phyloP scores from a whole-genome alignment of 2,888 invertebrate species.

The Caenorhabditis imperialis region DNA sequence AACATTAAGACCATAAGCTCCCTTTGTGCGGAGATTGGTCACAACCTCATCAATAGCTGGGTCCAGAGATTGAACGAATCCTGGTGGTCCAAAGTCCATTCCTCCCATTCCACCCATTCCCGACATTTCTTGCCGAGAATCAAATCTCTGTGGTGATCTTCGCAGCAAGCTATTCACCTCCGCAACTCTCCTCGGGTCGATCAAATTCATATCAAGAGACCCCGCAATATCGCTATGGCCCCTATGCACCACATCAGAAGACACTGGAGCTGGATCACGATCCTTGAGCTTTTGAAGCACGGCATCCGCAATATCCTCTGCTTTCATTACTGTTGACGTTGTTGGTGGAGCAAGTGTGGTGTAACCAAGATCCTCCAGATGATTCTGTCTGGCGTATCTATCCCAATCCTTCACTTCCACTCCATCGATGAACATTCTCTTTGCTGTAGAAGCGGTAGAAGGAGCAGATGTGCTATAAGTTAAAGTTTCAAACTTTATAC shows the following conservation, averaged over 20 bases:
- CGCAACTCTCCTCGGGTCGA: conserved; percentile 60
- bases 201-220: conserved; percentile 53
- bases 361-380: conserved; percentile 55
- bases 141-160: conserved; percentile 63
- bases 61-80: conserved; percentile 55
- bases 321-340: conserved; percentile 39
- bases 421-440: conserved; percentile 59
- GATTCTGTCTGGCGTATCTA: conserved; percentile 53
- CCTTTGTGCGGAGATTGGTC: conserved; percentile 55
- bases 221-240: conserved; percentile 43
- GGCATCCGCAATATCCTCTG: conserved; percentile 54
- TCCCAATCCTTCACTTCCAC: conserved; percentile 60
- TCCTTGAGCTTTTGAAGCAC: conserved; percentile 45
- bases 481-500: not conserved
- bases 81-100: conserved; percentile 57
- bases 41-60: conserved; percentile 63
- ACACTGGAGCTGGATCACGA: conserved; percentile 6
- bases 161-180: conserved; percentile 62
- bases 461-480: conserved; percentile 36
- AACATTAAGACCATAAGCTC: conserved; percentile 53
- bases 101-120: conserved; percentile 12
- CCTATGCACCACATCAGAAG: not conserved
- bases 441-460: conserved; percentile 42
- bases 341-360: conserved; percentile 52
- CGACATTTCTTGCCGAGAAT: not conserved